Evolutionary conservation across 2,888 invertebrate genomes (phyloP).

Genomic region (Cephonodes hylas): DNA sequence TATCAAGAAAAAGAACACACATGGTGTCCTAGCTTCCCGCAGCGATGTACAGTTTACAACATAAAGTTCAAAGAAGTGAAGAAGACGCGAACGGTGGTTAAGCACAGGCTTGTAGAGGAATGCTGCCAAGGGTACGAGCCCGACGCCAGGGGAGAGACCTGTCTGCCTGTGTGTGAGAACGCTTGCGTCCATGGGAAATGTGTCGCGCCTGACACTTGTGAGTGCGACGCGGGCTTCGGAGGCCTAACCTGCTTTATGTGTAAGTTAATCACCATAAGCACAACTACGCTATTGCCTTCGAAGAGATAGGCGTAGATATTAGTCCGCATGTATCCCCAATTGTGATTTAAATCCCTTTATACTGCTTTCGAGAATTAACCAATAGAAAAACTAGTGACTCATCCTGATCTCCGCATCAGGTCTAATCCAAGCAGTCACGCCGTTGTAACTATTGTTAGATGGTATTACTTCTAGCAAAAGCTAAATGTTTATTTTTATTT

Average conservation of each 20-base stretch:
- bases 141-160: slow-evolving; percentile 82
- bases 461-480: not conserved
- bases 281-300: not conserved
- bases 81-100: slow-evolving; percentile 86
- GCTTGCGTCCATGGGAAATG: slow-evolving; percentile 91
- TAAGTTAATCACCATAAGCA: slow-evolving; percentile 78
- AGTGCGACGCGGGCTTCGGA: slow-evolving; percentile 92
- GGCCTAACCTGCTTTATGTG: slow-evolving; percentile 94
- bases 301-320: too few relatives aligned
- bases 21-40: slow-evolving; percentile 93
- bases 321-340: too few relatives aligned
- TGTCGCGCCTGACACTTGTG: slow-evolving; percentile 90
- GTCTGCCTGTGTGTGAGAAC: slow-evolving; percentile 90
- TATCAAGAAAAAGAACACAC: slow-evolving; percentile 90
- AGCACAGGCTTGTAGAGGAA: slow-evolving; percentile 88
- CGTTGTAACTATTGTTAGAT: too few relatives aligned
- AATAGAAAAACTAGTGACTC: too few relatives aligned
- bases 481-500: not conserved
- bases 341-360: too few relatives aligned
- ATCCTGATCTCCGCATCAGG: too few relatives aligned
- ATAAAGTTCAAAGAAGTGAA: slow-evolving; percentile 87
- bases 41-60: slow-evolving; percentile 92
- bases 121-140: slow-evolving; percentile 92
- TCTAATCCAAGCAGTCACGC: too few relatives aligned
- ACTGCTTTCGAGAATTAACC: too few relatives aligned